A percentile compares a stretch with the other conserved stretches of the same genome.
Evolutionary conservation across 2,113 vertebrate species (phyloP).

Genomic region (Muntiacus reevesi): DNA sequence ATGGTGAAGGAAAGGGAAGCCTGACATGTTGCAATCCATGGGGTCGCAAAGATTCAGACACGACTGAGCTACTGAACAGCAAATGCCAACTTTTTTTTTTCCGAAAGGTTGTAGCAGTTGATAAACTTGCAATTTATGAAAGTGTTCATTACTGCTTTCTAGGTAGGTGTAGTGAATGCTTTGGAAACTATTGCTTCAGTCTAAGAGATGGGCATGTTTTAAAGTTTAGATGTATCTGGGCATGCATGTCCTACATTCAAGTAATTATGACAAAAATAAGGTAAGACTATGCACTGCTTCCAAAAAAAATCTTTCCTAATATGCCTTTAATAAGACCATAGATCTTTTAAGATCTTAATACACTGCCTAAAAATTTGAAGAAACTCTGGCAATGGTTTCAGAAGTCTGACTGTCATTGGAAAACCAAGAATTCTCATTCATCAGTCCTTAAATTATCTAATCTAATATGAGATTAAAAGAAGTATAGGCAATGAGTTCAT

Average conservation of each 20-base stretch:
- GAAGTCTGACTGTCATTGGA: constrained; percentile 65
- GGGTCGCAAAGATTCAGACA: not conserved
- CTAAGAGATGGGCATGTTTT: not conserved
- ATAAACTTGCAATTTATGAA: not conserved
- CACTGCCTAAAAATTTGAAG: constrained; percentile 58
- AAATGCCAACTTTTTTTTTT: not conserved
- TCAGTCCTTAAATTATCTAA: constrained; percentile 75
- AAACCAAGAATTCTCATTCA: constrained; percentile 78
- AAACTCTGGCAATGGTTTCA: constrained; percentile 61
- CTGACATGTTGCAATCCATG: not conserved
- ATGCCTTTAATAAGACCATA: constrained; percentile 50
- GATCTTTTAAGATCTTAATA: constrained; percentile 73
- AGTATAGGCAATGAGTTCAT: constrained; percentile 71
- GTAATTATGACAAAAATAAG: not conserved
- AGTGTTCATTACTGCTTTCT: not conserved
- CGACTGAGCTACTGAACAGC: not conserved
- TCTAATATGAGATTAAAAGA: constrained; percentile 75
- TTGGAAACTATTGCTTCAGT: not conserved
- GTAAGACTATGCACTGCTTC: not conserved
- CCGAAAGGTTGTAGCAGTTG: not conserved
- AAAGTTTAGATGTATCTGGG: not conserved
- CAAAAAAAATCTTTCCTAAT: not conserved
- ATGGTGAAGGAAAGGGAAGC: not conserved
- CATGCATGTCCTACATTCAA: not conserved
- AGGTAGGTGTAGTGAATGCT: not conserved